Base-by-base conservation (phyloP, 1,140 invertebrate genomes). In the Eubasilissa regina region DNA sequence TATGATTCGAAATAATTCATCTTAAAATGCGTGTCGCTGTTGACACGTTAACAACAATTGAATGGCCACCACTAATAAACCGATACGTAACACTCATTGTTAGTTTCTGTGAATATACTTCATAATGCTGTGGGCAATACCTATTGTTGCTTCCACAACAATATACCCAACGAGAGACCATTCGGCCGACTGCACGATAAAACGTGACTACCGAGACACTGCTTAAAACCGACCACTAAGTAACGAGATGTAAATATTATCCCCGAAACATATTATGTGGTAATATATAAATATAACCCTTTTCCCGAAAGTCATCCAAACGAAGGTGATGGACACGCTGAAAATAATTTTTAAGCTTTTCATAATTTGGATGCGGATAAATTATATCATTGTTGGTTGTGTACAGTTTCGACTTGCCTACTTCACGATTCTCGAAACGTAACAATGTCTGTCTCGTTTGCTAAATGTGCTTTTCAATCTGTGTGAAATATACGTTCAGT, bases 1-100 rank as follows among this genome's bases (percentile, higher is more conserved):
- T 45, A 11, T 68, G 64, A 68, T 45, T 68, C 44, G 11, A 68
- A 68, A 68, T 68, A 68, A 68, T 68, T 68, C n/a, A 68, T 68
- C 64, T 68, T 68, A 43, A 68, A 68, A 17, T 45, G 64, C 64
- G 64, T 68, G 64, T 45, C 64, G 64, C 15, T 68, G 64, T 68
- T 68, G 64, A 68, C 64, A 68, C 64, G 43, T 68, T n/a, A 68
- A 68, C 64, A 68, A 68, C 64, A 68, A 68, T 68, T 68, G 44
- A 68, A 68, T 15, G 17, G 43, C 35, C 15, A 47, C 64, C 45
- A 45, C 64, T 68, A 68, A 47, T 47, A 68, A 47, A 68, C 64
- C 64, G 44, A 68, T 68, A 68, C 64, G 64, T 68, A 68, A 68
- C 64, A 68, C 35, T 35, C 47, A 68, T 68, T 68, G 64, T 68